Conservation (phyloP, 2,888 invertebrate species). For the Andrena trimmerana region DNA sequence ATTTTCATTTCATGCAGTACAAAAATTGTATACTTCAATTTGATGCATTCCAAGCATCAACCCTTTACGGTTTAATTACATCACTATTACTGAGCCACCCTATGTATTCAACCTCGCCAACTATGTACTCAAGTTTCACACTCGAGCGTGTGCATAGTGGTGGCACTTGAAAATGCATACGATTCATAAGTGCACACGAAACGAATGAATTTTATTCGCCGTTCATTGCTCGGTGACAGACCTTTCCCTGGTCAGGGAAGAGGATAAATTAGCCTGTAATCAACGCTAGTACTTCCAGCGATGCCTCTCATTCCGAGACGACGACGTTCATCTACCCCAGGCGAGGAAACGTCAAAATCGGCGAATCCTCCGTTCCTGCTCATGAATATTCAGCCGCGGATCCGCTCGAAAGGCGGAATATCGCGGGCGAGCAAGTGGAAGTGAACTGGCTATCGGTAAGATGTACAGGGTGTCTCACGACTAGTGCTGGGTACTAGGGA, state of each 20-base stretch:
- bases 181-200: background rate
- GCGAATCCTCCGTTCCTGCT: slow-evolving; percentile 35
- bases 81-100: no score
- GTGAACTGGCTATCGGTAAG: slow-evolving; percentile 39
- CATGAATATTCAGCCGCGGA: slow-evolving; percentile 65
- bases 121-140: slow-evolving; percentile 32
- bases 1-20: no score
- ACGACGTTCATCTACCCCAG: slow-evolving; percentile 40
- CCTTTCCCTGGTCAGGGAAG: background rate
- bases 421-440: slow-evolving; percentile 25
- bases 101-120: background rate
- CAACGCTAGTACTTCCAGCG: slow-evolving; percentile 12
- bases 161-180: background rate
- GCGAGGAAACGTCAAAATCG: slow-evolving; percentile 58
- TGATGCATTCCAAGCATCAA: no score
- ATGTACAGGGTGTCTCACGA: slow-evolving; percentile 34
- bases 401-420: slow-evolving; percentile 49
- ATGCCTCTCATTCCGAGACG: background rate
- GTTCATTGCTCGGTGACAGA: background rate
- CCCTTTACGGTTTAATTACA: no score
- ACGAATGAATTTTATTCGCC: slow-evolving; percentile 14
- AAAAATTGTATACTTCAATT: no score
- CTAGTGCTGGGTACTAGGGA: no score
- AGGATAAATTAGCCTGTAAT: slow-evolving; percentile 43
- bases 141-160: background rate